Base-by-base conservation (phyloP, 2,888 invertebrate species). In the Zeuzera pyrina region DNA sequence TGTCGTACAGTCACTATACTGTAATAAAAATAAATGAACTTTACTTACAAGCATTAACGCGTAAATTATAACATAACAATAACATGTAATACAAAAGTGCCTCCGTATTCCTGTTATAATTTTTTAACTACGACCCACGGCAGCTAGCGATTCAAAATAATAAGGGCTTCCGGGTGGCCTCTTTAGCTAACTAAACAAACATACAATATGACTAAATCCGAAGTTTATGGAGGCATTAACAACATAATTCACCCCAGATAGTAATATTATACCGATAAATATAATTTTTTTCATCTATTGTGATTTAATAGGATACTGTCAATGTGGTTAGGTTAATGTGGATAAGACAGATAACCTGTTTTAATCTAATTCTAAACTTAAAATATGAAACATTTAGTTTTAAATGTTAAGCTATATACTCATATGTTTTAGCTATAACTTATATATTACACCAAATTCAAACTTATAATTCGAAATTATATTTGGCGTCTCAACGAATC, bases 241-340 rank as follows among this genome's bases (percentile, higher is more conserved):
- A 61, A 65, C 63, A 78, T 79, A 73, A 79, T 67, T 74, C 71
- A 72, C 63, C 59, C 62, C 50, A 62, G 56, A 65, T 67, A 57
- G 51, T 65, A 56, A 58, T 60, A 61, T 60, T 52, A 56, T 41
- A 49, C 54, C 67, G 68, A 71, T 72, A 76, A 74, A 77, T 76
- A 76, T 66, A 66, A 76, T 76, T 77, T 74, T 68, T 71, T 69
- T 67, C 60, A 65, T 63, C 57, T 66, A 53, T 57, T 60, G 57
- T 76, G 76, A 76, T 77, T 76, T 77, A 77, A 73, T 68, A 56
- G 59, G 51, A 52, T 52, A 45, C 39, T 36, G 38, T 33, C 11
- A 34, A 42, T 15, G 7, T 12, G 14, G 40, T 12, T 42, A 49
- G 38, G 10, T 12, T 54, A 31, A 10, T 42, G 24, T 54, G 60